A percentile compares a stretch with the other conserved stretches of the same genome.
Evolutionary conservation across 2,888 invertebrate species (phyloP).

Genomic region (Hirtodrosophila duncani): DNA sequence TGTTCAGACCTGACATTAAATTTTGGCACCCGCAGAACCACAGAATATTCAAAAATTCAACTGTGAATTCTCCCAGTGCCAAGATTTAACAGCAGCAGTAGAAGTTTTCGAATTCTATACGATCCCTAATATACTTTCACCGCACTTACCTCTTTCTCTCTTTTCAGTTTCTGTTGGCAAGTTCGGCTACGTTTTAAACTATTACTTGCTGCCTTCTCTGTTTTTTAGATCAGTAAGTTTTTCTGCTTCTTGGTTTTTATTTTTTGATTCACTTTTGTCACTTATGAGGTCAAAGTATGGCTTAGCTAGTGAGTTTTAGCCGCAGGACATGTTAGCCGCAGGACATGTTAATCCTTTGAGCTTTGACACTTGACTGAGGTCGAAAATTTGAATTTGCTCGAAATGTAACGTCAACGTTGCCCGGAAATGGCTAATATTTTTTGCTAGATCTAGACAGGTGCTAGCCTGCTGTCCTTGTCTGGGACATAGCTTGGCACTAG

Average conservation of each 20-base stretch:
- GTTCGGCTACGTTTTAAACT: no score
- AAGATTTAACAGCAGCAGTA: conserved; percentile 73
- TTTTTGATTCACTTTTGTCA: no score
- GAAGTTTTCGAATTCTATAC: neutral
- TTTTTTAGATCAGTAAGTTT: no score
- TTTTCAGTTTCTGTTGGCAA: neutral
- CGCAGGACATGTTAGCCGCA: conserved; percentile 77
- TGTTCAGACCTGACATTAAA: conserved; percentile 51
- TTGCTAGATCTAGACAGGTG: conserved; percentile 65
- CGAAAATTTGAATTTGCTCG: conserved; percentile 69
- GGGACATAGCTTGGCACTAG: conserved; percentile 14
- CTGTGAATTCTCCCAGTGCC: conserved; percentile 80
- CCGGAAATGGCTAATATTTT: conserved; percentile 60
- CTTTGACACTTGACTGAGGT: conserved; percentile 76
- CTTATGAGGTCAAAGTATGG: conserved; percentile 2
- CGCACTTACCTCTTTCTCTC: no score
- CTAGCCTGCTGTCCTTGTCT: conserved; percentile 60
- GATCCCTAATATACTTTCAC: no score
- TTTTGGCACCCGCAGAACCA: conserved; percentile 79
- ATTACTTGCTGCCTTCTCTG: no score
- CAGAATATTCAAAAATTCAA: conserved; percentile 74
- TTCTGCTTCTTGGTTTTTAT: no score
- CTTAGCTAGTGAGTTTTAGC: conserved; percentile 33
- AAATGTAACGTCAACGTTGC: conserved; percentile 57
- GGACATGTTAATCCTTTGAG: conserved; percentile 78